Percentiles rank a stretch among this genome's conserved stretches.
Evolutionary conservation across 2,888 invertebrate species (phyloP).

Genomic region (Agrochola litura): DNA sequence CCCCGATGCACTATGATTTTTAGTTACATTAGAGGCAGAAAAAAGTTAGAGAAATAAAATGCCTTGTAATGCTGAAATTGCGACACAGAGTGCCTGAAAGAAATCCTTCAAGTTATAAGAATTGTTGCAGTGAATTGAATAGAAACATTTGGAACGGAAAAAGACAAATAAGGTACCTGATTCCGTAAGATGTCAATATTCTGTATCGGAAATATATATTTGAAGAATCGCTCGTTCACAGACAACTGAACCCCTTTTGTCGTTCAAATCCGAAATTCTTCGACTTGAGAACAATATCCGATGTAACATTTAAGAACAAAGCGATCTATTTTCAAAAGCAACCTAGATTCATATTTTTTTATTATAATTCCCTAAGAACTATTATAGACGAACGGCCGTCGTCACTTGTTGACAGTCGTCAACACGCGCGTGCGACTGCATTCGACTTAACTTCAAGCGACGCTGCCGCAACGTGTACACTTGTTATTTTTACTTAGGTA

Average conservation of each 20-base stretch:
- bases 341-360: neutral
- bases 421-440: too few species aligned
- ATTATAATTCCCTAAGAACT: too few species aligned
- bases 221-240: slow-evolving; percentile 19
- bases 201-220: slow-evolving; percentile 51
- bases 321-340: neutral
- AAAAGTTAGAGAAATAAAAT: neutral
- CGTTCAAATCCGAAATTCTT: slow-evolving; percentile 32
- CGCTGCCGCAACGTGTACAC: too few species aligned
- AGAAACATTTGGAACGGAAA: slow-evolving; percentile 32
- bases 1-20: neutral
- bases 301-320: neutral
- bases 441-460: too few species aligned
- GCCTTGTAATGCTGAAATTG: neutral
- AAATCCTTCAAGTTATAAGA: neutral
- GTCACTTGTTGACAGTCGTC: too few species aligned
- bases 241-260: slow-evolving; percentile 35
- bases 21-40: neutral
- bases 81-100: neutral
- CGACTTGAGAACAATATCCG: slow-evolving; percentile 36
- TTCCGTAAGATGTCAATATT: slow-evolving; percentile 42
- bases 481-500: too few species aligned
- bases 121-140: slow-evolving; percentile 9
- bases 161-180: slow-evolving; percentile 41
- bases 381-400: too few species aligned